A percentile compares a stretch with the other conserved stretches of the same genome.
phyloP scores from a whole-genome alignment of 1,140 invertebrate species.

The Gryon sp. region DNA sequence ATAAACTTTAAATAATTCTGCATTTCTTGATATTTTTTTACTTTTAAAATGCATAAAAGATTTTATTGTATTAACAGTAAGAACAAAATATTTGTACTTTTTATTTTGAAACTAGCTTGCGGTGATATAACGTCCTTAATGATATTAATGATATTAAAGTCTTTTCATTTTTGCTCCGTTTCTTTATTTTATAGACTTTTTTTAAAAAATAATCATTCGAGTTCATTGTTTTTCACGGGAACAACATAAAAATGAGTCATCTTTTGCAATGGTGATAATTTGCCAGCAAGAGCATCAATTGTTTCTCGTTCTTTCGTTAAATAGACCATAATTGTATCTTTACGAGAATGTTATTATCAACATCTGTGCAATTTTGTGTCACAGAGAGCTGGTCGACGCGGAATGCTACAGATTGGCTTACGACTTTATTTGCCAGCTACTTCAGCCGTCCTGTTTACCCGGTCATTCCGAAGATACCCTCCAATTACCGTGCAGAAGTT shows the following conservation, averaged over 20 bases:
- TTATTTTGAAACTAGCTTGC: too few relatives aligned
- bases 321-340: conserved; percentile 17
- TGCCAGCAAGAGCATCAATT: conserved; percentile 4
- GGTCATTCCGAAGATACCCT: conserved; percentile 80
- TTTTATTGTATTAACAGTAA: too few relatives aligned
- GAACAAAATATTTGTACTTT: too few relatives aligned
- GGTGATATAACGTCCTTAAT: too few relatives aligned
- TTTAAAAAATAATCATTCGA: too few relatives aligned
- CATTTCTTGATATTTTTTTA: not conserved
- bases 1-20: too few relatives aligned
- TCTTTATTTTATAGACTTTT: too few relatives aligned
- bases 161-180: too few relatives aligned
- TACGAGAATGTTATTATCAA: conserved; percentile 20
- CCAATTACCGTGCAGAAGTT: conserved; percentile 88
- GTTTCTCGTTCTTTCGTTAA: conserved; percentile 14
- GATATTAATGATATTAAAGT: too few relatives aligned
- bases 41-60: too few relatives aligned
- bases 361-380: conserved; percentile 23
- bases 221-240: too few relatives aligned
- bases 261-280: conserved; percentile 18
- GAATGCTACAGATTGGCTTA: conserved; percentile 91
- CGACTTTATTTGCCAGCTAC: conserved; percentile 91
- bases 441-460: conserved; percentile 87
- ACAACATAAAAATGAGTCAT: conserved; percentile 9
- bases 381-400: conserved; percentile 90